phyloP scores from a whole-genome alignment of 2,797 vertebrate species.

The Atherinosoma microstoma region DNA sequence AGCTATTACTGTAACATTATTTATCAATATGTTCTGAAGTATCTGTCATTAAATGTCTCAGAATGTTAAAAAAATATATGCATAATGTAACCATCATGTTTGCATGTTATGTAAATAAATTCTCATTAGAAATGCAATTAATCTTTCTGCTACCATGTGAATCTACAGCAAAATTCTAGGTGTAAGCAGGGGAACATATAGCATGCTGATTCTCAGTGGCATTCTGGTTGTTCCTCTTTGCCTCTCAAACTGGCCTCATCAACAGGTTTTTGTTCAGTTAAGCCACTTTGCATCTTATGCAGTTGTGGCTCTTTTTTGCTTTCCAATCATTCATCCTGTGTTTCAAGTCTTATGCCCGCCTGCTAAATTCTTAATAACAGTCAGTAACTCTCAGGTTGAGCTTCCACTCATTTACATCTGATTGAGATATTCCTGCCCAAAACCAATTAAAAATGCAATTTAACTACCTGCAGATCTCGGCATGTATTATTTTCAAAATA shows the following conservation, averaged over 20 bases:
- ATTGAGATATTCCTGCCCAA: constrained; percentile 69
- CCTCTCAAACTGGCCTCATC: constrained; percentile 37
- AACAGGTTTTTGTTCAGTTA: constrained; percentile 57
- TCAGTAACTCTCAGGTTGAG: constrained; percentile 72
- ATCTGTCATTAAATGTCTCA: too few species aligned
- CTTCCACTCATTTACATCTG: constrained; percentile 74
- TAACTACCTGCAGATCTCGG: constrained; percentile 65
- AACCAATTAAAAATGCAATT: constrained; percentile 74
- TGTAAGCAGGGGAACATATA: neutral
- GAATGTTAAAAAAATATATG: neutral
- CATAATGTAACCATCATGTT: neutral
- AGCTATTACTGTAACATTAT: neutral
- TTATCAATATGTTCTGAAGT: neutral
- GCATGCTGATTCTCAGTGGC: constrained; percentile 7
- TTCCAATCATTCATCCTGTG: constrained; percentile 91
- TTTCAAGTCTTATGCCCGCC: constrained; percentile 85
- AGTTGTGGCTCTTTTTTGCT: constrained; percentile 88
- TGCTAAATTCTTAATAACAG: constrained; percentile 96
- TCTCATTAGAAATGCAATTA: neutral
- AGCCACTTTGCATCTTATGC: constrained; percentile 86
- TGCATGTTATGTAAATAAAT: neutral
- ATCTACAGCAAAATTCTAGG: neutral
- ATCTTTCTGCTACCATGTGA: neutral
- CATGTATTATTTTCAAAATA: constrained; percentile 71
- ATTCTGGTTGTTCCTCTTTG: constrained; percentile 11